Conservation (phyloP, 2,113 vertebrate genomes). For the Platichthys flesus region DNA sequence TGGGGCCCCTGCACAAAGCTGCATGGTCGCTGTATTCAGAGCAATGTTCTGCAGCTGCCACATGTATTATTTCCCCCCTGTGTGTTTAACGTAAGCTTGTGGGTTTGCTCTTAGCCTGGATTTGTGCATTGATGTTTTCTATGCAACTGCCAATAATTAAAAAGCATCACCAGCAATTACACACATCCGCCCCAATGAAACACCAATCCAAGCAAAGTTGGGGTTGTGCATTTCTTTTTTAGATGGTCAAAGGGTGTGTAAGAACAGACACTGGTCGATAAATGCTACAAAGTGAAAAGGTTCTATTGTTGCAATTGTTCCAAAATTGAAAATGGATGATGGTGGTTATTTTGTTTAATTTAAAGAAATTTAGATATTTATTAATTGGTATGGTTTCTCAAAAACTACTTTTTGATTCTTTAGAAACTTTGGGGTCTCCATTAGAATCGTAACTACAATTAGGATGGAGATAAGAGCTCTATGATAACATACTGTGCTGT, state of each 20-base stretch:
- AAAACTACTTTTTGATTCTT: no score
- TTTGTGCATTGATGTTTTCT: constrained; percentile 4
- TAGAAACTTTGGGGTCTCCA: no score
- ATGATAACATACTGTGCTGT: not conserved
- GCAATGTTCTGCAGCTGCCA: not conserved
- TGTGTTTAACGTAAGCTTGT: constrained; percentile 4
- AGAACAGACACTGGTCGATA: not conserved
- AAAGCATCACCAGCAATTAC: not conserved
- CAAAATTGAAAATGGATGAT: no score
- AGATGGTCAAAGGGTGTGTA: not conserved
- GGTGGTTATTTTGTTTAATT: no score
- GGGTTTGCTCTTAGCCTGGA: not conserved
- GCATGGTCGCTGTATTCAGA: not conserved
- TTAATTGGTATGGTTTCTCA: no score
- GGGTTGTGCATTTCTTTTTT: no score
- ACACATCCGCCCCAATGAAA: not conserved
- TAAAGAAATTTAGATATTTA: no score
- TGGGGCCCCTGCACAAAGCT: constrained; percentile 14
- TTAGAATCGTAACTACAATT: no score
- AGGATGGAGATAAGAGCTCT: not conserved
- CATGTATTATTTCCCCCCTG: not conserved
- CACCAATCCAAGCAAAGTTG: not conserved
- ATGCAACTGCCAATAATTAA: no score
- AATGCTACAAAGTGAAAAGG: no score
- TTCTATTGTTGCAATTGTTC: no score